Evolutionary conservation across 2,888 invertebrate genomes (phyloP).

Genomic region (Conistra vaccinii): DNA sequence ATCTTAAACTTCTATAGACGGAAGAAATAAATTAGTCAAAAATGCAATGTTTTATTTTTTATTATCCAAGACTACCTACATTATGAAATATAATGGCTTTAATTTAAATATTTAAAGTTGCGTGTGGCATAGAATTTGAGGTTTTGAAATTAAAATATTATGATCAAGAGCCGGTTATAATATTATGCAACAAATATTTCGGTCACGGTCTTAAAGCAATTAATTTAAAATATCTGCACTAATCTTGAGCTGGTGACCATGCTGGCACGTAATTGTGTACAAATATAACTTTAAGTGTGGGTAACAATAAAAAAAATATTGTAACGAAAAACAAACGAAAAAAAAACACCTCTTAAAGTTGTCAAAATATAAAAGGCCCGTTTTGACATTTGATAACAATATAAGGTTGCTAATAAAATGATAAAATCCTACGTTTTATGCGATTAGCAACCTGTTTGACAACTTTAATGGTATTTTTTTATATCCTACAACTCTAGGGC

Average conservation of each 20-base stretch:
- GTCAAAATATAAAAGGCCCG: too few relatives aligned
- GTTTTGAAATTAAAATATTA: constrained; percentile 32
- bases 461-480: too few relatives aligned
- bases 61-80: constrained; percentile 28
- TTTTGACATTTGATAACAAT: too few relatives aligned
- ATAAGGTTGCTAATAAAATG: too few relatives aligned
- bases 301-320: too few relatives aligned
- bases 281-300: too few relatives aligned
- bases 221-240: constrained; percentile 27
- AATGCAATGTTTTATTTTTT: background rate
- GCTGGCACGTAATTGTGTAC: background rate
- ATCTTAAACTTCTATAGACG: constrained; percentile 1
- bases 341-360: too few relatives aligned
- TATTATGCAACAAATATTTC: constrained; percentile 55
- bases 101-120: constrained; percentile 22
- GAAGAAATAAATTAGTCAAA: constrained; percentile 20
- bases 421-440: too few relatives aligned
- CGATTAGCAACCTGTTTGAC: too few relatives aligned
- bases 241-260: constrained; percentile 25
- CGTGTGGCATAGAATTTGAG: background rate
- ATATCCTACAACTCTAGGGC: too few relatives aligned
- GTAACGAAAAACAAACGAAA: too few relatives aligned
- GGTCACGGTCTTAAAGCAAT: constrained; percentile 57
- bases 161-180: constrained; percentile 27
- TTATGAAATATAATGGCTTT: constrained; percentile 1